Evolutionary conservation across 2,113 vertebrate genomes (phyloP), one percentile per base, ranked within the genome.

Genomic region (Podarcis muralis): DNA sequence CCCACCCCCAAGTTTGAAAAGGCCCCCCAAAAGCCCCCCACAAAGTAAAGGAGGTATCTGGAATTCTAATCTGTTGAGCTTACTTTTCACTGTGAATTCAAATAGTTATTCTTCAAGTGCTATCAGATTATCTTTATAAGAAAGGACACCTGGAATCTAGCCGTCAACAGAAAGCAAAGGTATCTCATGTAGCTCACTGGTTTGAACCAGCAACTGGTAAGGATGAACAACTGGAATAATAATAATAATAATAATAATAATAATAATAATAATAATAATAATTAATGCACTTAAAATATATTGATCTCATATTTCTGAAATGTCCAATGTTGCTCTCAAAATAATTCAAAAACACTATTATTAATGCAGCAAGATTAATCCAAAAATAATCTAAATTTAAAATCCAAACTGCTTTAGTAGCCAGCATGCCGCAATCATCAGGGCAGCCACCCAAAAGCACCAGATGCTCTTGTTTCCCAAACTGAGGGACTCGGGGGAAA

Each of bases 1-100:
- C 71, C 93, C 86, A 86, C 68, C 85, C 92, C 37, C 81, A 48
- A 89, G 71, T 87, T 93, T 92, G 82, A 94, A 85, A 92, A 94
- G 85, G 74, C 88, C 74, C 85, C 71, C n/a, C 20, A 90, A 93
- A 89, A 57, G n/a, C n/a, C n/a, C n/a, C 11, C 22, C 30, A 25
- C 86, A 83, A 90, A 81, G 43, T 72, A 48, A 89, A 18, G 40
- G 69, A 72, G 87, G 40, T 0, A 66, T 92, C 86, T 76, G 87
- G 59, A 83, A 88, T 88, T 92, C 86, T 77, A 91, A 77, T 85
- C 32, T 7, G 23, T 91, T 81, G 13, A 48, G 81, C 0, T 0
- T 12, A 35, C 86, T 89, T 90, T 81, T 82, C 81, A 74, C 22
- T 43, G 84, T 78, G 75, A 88, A 87, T 68, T n/a, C 85, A 81